Conservation (phyloP, 2,888 invertebrate species). For the Cephus rjabovi region DNA sequence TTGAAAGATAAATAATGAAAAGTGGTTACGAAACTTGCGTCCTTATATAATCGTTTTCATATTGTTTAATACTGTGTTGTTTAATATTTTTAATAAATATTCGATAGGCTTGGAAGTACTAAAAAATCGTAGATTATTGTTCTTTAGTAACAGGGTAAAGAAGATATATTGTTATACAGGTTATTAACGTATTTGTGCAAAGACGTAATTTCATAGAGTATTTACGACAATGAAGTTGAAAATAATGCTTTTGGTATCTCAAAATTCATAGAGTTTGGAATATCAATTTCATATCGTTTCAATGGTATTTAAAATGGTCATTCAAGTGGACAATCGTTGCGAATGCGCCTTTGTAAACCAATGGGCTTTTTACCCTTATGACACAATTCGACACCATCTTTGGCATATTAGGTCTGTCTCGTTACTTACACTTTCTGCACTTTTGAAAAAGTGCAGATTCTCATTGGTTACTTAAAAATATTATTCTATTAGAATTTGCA, state of each 20-base stretch:
- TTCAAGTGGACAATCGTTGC: neutral
- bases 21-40: neutral
- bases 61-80: neutral
- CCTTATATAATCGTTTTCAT: neutral
- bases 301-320: neutral
- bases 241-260: neutral
- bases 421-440: too few relatives aligned
- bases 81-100: neutral
- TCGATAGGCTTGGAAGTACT: neutral
- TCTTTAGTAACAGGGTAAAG: neutral
- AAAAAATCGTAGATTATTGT: too few relatives aligned
- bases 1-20: neutral
- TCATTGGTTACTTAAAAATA: too few relatives aligned
- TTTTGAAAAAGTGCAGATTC: too few relatives aligned
- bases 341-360: neutral
- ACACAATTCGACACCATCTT: too few relatives aligned
- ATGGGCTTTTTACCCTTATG: neutral
- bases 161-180: neutral
- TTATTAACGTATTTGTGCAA: neutral
- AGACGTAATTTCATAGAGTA: neutral
- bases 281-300: neutral
- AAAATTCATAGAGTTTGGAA: neutral
- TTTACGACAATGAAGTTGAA: neutral
- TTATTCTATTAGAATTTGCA: too few relatives aligned
- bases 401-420: too few relatives aligned